A percentile compares a stretch with the other conserved stretches of the same genome.
Evolutionary conservation across 2,113 vertebrate genomes (phyloP).

Genomic region (Kobus ellipsiprymnus): DNA sequence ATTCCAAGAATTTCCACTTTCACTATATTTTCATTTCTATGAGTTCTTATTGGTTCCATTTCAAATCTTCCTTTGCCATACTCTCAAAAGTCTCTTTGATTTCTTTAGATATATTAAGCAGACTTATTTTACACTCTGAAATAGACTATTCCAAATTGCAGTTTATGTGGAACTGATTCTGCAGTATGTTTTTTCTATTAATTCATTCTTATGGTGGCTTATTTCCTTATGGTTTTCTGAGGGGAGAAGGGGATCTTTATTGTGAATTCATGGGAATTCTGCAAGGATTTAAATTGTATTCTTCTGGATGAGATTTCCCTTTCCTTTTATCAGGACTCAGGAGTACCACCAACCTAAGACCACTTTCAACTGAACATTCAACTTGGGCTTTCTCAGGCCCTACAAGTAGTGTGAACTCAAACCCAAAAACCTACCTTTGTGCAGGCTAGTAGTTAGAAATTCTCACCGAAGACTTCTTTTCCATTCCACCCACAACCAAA

Average conservation of each 20-base stretch:
- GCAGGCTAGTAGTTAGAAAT: not conserved
- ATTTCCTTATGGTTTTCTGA: not conserved
- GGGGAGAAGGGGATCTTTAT: not conserved
- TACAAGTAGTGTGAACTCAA: not conserved
- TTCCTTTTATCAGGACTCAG: not conserved
- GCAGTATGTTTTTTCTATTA: constrained; percentile 7
- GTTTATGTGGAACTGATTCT: not conserved
- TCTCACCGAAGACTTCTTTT: not conserved
- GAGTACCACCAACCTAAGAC: not conserved
- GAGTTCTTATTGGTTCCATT: not conserved
- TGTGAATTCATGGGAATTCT: not conserved
- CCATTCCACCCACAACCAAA: constrained; percentile 8
- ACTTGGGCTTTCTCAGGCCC: not conserved
- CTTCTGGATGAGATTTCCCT: not conserved
- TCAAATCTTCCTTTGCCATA: not conserved
- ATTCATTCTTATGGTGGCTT: not conserved
- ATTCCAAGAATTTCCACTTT: not conserved
- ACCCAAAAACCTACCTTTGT: not conserved
- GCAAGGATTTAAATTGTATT: not conserved
- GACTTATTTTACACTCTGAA: not conserved
- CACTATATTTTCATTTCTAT: not conserved
- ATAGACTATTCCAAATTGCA: not conserved
- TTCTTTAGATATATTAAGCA: constrained; percentile 31
- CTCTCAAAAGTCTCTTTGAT: constrained; percentile 16
- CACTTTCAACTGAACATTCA: not conserved